These are phyloP conservation scores for Pelusios castaneus DNA, from an alignment of 2,113 vertebrate species.

Conservation along the genomic window DNA sequence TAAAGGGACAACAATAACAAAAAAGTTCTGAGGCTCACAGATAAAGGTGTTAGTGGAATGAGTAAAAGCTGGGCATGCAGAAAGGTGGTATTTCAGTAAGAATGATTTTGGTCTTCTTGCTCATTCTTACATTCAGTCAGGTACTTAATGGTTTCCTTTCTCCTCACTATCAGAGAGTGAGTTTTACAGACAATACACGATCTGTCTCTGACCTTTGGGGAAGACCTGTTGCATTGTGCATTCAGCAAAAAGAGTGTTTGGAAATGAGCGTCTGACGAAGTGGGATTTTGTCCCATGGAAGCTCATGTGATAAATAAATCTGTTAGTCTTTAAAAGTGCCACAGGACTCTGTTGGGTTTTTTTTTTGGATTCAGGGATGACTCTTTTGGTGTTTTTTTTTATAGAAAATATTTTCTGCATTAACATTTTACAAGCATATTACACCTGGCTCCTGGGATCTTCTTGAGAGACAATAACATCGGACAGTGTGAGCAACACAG, in stretches of 20 bases:
- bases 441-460: background rate
- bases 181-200: too few relatives aligned
- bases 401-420: background rate
- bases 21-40: background rate
- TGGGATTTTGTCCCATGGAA: too few relatives aligned
- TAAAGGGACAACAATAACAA: background rate
- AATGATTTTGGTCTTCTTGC: background rate
- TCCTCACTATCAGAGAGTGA: background rate
- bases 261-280: too few relatives aligned
- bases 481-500: background rate
- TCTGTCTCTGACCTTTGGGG: too few relatives aligned
- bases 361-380: background rate
- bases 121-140: too few relatives aligned
- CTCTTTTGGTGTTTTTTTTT: background rate
- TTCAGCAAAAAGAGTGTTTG: too few relatives aligned
- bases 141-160: too few relatives aligned
- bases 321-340: too few relatives aligned
- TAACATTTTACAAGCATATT: background rate
- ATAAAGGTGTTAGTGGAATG: background rate
- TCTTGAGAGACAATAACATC: background rate
- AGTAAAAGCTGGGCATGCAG: background rate
- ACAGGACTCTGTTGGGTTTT: too few relatives aligned
- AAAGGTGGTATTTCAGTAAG: background rate
- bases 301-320: too few relatives aligned
- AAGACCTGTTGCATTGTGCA: too few relatives aligned